Conservation (phyloP, 2,888 invertebrate genomes). For the Brenthis daphne region DNA sequence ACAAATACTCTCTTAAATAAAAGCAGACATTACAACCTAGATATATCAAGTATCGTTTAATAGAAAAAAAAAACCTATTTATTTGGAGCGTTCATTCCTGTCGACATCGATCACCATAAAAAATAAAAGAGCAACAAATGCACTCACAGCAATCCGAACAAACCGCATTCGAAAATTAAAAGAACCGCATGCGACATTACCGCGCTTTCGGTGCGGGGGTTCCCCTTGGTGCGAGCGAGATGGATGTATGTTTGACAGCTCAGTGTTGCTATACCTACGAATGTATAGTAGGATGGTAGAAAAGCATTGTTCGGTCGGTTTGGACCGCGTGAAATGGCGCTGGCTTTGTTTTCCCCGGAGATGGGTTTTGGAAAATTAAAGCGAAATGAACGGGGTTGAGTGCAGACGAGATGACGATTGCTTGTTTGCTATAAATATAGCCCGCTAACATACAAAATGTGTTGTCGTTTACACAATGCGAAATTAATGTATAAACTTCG, state of each 20-base stretch:
- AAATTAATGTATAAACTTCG: conserved; percentile 37
- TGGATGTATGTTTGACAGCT: conserved; percentile 56
- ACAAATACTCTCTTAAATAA: conserved; percentile 27
- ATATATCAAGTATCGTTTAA: conserved; percentile 32
- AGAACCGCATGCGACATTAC: conserved; percentile 68
- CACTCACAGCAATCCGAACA: conserved; percentile 63
- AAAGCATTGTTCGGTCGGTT: conserved; percentile 76
- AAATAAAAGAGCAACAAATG: conserved; percentile 46
- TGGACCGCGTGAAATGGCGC: conserved; percentile 77
- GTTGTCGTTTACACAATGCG: conserved; percentile 35
- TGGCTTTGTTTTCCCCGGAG: conserved; percentile 69
- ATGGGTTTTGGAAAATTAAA: conserved; percentile 79
- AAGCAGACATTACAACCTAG: conserved; percentile 28
- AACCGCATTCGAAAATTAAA: conserved; percentile 79
- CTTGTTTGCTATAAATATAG: conserved; percentile 63
- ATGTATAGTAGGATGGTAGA: conserved; percentile 54
- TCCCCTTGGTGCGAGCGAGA: conserved; percentile 55
- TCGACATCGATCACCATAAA: conserved; percentile 55
- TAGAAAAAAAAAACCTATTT: conserved; percentile 37
- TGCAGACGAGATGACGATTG: conserved; percentile 70
- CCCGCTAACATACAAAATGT: conserved; percentile 46
- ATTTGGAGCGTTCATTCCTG: conserved; percentile 40
- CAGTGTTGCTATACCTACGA: conserved; percentile 39
- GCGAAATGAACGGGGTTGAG: conserved; percentile 66
- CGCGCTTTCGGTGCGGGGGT: conserved; percentile 59